Evolutionary conservation across 1,140 invertebrate genomes (phyloP), one percentile per base, ranked within the genome.

Genomic region (Chionoecetes opilio): DNA sequence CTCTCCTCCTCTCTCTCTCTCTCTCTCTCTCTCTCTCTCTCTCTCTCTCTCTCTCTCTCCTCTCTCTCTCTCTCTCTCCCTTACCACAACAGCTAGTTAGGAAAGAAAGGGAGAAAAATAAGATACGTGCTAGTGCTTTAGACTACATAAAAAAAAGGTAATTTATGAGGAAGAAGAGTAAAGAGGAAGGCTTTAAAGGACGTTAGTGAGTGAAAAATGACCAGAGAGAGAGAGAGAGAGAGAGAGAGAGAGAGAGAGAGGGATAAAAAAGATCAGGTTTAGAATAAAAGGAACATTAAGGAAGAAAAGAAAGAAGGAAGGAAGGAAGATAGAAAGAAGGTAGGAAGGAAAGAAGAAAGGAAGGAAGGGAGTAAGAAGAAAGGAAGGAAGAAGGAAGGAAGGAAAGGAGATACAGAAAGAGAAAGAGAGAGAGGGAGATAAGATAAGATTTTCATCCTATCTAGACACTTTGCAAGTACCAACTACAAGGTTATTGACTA

Each of bases 11-110:
- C 21, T 63, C 53, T 63, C 53, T 63, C 53, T 63, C 85, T 87
- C 85, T 87, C 85, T 87, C 85, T 87, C 85, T 87, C 85, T 87
- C 85, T 87, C 85, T 87, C 85, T 87, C 85, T 87, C 85, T 87
- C 85, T 87, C 85, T 87, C 85, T 87, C 11, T 34, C 32, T 87
- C 85, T 88, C 86, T 37, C 86, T 88, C 86, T 26, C 9, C 17
- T 8, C 41, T 8, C 41, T 8, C 41, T 8, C 41, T 8, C 41
- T 8, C 41, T 8, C 41, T 8, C 41, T 8, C 41, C 5, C 41
- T 8, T n/a, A n/a, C n/a, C n/a, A n/a, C n/a, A n/a, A n/a, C n/a
- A n/a, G n/a, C n/a, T n/a, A n/a, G n/a, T n/a, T n/a, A n/a, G n/a
- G n/a, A n/a, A n/a, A n/a, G n/a, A n/a, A n/a, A n/a, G n/a, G n/a